These are phyloP conservation scores for Drosophila quadrilineata DNA, from an alignment of 1,140 invertebrate species.

Conservation along the genomic window DNA sequence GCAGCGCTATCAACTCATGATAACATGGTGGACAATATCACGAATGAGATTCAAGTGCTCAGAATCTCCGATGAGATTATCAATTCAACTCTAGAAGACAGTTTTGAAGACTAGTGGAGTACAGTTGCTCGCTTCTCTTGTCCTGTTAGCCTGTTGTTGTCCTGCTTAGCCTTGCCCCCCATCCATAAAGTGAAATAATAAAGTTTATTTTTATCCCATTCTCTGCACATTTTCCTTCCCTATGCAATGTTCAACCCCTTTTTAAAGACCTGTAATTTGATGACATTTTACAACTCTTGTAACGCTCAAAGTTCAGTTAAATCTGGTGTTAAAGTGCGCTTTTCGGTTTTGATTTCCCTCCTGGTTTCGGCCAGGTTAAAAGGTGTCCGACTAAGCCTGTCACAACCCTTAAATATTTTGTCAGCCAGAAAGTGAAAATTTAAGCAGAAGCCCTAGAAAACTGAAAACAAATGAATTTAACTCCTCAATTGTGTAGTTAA, in stretches of 20 bases:
- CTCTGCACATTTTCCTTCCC: too few species aligned
- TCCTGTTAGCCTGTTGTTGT: too few species aligned
- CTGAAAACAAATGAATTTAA: not conserved
- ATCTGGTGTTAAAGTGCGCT: conserved; percentile 68
- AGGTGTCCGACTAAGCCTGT: conserved; percentile 55
- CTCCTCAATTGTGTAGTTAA: too few species aligned
- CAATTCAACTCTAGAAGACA: not conserved
- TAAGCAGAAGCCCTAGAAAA: conserved; percentile 45
- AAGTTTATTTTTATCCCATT: too few species aligned
- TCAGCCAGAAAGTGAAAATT: too few species aligned
- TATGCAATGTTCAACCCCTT: not conserved
- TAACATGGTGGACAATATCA: too few species aligned
- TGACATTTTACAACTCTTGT: not conserved
- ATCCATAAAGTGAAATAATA: too few species aligned
- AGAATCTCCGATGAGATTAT: conserved; percentile 22
- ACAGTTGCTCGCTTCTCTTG: not conserved
- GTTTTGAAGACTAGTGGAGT: not conserved
- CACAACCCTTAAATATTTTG: conserved; percentile 37
- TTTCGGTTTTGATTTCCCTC: conserved; percentile 28
- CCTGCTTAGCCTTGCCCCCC: too few species aligned
- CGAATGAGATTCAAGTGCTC: conserved; percentile 30
- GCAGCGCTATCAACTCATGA: too few species aligned
- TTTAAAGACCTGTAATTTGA: conserved; percentile 30
- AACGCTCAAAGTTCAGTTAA: conserved; percentile 68
- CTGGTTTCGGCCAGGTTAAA: conserved; percentile 45